phyloP scores from a whole-genome alignment of 2,113 vertebrate genomes.

The Elaphurus davidianus region DNA sequence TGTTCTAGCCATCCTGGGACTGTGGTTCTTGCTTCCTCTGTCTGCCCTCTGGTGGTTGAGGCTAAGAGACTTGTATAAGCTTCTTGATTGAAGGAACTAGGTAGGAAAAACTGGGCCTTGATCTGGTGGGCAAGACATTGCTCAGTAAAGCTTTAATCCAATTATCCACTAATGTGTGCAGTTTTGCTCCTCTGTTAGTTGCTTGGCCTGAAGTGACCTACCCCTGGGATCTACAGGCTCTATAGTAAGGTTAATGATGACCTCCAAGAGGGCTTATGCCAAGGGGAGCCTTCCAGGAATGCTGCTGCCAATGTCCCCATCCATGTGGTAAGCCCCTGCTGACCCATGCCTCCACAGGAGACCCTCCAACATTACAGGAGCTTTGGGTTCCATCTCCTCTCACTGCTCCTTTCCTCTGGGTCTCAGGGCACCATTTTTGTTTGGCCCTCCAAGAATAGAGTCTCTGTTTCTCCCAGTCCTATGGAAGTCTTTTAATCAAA shows the following conservation, averaged over 20 bases:
- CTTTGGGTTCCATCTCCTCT: background rate
- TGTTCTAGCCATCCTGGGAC: background rate
- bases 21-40: background rate
- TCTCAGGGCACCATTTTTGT: background rate
- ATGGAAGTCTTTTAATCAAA: background rate
- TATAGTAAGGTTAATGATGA: background rate
- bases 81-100: background rate
- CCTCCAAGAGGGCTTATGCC: background rate
- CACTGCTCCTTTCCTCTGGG: background rate
- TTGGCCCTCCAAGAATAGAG: background rate
- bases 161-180: background rate
- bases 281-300: background rate
- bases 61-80: background rate
- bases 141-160: background rate
- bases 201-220: background rate
- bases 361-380: background rate
- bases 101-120: background rate
- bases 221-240: background rate
- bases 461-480: background rate
- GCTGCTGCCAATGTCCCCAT: background rate
- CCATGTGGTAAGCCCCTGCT: background rate
- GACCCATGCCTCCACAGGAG: background rate
- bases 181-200: background rate
- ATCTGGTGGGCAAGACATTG: background rate
- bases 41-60: background rate